Conservation (phyloP, 2,888 invertebrate species). For the Cabera pusaria region DNA sequence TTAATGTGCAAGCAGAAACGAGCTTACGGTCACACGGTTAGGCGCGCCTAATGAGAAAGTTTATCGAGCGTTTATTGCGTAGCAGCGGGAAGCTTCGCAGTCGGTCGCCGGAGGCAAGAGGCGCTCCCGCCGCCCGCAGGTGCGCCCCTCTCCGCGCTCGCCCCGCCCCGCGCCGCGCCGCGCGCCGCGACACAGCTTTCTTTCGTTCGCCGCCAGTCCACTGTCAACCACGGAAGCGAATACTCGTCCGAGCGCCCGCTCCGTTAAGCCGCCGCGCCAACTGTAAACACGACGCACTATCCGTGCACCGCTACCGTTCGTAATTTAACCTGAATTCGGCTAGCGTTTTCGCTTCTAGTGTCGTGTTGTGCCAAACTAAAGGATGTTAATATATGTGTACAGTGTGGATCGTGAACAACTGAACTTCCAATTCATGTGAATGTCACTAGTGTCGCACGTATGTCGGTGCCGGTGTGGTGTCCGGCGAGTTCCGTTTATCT, state of each 20-base stretch:
- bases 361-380: slow-evolving; percentile 76
- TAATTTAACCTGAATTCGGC: slow-evolving; percentile 67
- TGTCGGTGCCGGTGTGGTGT: slow-evolving; percentile 64
- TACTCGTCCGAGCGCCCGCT: slow-evolving; percentile 43
- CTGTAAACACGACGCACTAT: slow-evolving; percentile 79
- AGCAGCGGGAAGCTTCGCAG: slow-evolving; percentile 78
- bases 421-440: slow-evolving; percentile 72
- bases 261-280: slow-evolving; percentile 67
- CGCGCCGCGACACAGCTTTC: slow-evolving; percentile 56
- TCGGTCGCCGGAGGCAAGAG: slow-evolving; percentile 58
- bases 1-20: slow-evolving; percentile 71
- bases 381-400: slow-evolving; percentile 51
- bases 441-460: slow-evolving; percentile 62
- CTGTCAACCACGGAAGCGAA: slow-evolving; percentile 69
- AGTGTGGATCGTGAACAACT: slow-evolving; percentile 59
- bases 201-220: slow-evolving; percentile 62
- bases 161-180: slow-evolving; percentile 50
- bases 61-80: slow-evolving; percentile 84
- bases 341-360: slow-evolving; percentile 55
- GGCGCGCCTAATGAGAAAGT: slow-evolving; percentile 83
- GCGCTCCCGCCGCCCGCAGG: slow-evolving; percentile 71
- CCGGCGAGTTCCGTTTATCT: slow-evolving; percentile 58
- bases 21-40: slow-evolving; percentile 81
- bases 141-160: slow-evolving; percentile 55
- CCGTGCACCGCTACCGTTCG: slow-evolving; percentile 71